Conservation (phyloP, 2,888 invertebrate species). For the Cynaeus angustus region DNA sequence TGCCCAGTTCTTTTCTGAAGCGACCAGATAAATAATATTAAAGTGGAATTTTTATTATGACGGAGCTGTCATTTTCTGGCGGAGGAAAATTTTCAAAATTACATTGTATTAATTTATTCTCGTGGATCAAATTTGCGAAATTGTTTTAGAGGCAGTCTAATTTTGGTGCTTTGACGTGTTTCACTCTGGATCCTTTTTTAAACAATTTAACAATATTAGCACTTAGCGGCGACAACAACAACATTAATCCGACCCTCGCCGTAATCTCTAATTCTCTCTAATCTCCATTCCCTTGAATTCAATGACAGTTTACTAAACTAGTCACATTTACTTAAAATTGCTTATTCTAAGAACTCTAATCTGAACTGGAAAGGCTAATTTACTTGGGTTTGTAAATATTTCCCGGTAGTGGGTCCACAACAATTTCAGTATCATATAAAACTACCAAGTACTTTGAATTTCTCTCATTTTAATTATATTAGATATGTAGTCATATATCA, state of each 20-base stretch:
- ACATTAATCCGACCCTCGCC: slow-evolving; percentile 23
- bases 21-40: too few species aligned
- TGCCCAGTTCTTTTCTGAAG: too few species aligned
- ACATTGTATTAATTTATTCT: neutral
- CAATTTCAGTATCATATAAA: too few species aligned
- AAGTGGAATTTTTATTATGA: too few species aligned
- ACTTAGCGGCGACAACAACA: slow-evolving; percentile 24
- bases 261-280: slow-evolving; percentile 33
- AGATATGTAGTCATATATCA: too few species aligned
- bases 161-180: neutral
- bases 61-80: neutral
- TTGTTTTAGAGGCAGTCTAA: neutral
- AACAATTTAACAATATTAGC: slow-evolving; percentile 32
- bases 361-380: neutral
- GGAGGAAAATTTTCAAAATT: neutral
- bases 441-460: too few species aligned
- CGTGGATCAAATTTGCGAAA: neutral
- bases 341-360: neutral
- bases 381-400: too few species aligned
- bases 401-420: too few species aligned
- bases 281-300: slow-evolving; percentile 19
- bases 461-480: too few species aligned
- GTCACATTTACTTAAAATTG: slow-evolving; percentile 6
- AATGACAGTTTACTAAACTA: slow-evolving; percentile 8
- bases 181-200: slow-evolving; percentile 19